phyloP scores from a whole-genome alignment of 2,888 invertebrate species.

The Schizaphis graminum region DNA sequence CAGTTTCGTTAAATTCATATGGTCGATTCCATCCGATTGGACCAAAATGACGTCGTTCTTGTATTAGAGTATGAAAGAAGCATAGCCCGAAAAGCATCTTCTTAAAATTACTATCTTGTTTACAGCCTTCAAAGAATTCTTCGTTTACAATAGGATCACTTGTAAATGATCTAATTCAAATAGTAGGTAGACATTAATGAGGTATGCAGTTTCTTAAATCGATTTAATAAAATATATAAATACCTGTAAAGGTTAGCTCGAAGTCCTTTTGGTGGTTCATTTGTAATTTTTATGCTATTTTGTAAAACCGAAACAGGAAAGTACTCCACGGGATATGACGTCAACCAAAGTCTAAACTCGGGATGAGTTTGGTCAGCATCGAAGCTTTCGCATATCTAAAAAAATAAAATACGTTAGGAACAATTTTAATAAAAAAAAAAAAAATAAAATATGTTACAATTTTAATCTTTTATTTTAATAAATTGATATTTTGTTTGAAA shows the following conservation, averaged over 20 bases:
- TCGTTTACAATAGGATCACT: constrained; percentile 89
- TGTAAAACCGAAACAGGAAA: constrained; percentile 86
- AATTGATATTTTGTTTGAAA: not conserved
- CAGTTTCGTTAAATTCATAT: constrained; percentile 88
- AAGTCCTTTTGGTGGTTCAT: constrained; percentile 83
- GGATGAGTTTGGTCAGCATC: constrained; percentile 84
- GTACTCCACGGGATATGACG: constrained; percentile 86
- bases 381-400: constrained; percentile 85
- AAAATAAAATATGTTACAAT: not conserved
- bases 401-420: too few species aligned
- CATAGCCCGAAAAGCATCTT: constrained; percentile 84
- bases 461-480: not conserved
- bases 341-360: constrained; percentile 93
- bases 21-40: constrained; percentile 89
- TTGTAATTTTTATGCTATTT: constrained; percentile 93
- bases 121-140: constrained; percentile 83
- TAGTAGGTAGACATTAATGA: not conserved
- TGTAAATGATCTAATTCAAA: constrained; percentile 44
- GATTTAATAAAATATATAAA: not conserved
- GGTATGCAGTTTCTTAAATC: not conserved
- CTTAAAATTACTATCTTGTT: constrained; percentile 84
- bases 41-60: constrained; percentile 85
- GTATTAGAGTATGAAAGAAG: constrained; percentile 88
- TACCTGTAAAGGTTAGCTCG: constrained; percentile 45
- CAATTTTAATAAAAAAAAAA: too few species aligned